These are phyloP conservation scores for Nematolebias whitei DNA, from an alignment of 2,113 vertebrate genomes.

Conservation along the genomic window DNA sequence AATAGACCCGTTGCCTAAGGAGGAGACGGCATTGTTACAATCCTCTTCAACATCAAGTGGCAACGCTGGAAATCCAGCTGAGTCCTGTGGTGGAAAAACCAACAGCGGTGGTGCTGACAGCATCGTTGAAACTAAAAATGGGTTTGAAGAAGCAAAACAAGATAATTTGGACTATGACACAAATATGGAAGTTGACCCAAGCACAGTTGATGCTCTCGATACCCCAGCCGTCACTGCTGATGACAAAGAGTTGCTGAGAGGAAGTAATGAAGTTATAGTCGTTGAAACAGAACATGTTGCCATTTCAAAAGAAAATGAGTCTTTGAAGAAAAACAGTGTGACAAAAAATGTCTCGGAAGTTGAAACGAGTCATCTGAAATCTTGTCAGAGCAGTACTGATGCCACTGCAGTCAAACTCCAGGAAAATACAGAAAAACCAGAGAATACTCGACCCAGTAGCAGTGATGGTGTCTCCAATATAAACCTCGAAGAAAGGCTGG, in stretches of 20 bases:
- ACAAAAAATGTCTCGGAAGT: slow-evolving; percentile 10
- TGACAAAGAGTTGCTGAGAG: slow-evolving; percentile 2
- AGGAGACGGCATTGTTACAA: background rate
- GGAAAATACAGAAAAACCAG: slow-evolving; percentile 3
- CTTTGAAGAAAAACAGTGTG: background rate
- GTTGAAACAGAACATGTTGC: background rate
- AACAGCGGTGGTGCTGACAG: background rate
- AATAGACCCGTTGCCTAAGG: slow-evolving; percentile 8
- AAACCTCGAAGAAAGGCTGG: slow-evolving; percentile 6
- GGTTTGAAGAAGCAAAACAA: background rate
- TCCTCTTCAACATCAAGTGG: slow-evolving; percentile 19
- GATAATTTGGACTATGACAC: background rate
- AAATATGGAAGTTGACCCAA: slow-evolving; percentile 32
- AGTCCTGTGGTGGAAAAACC: background rate
- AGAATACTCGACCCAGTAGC: background rate
- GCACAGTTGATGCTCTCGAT: background rate
- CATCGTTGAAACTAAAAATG: too few species aligned
- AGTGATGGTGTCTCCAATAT: background rate
- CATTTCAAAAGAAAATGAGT: background rate
- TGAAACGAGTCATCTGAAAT: background rate
- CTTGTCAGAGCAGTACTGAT: slow-evolving; percentile 12
- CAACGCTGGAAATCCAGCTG: background rate
- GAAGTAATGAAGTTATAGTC: background rate
- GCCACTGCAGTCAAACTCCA: background rate
- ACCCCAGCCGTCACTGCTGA: background rate